Percentiles rank a stretch among this genome's conserved stretches.
These are phyloP conservation scores for Cyanistes caeruleus DNA, from an alignment of 2,113 vertebrate species.

Conservation along the genomic window DNA sequence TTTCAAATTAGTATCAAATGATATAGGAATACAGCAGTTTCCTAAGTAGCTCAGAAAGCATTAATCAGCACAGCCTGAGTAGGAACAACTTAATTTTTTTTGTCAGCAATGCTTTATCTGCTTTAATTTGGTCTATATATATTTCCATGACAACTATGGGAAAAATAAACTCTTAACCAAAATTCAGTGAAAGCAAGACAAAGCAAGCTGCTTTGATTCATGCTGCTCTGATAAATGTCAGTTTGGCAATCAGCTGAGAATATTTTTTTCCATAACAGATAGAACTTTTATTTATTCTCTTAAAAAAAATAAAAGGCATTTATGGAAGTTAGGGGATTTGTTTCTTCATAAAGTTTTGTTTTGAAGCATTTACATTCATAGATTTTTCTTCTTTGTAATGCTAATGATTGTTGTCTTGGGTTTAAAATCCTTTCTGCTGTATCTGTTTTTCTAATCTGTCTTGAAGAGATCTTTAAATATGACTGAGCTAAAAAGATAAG, in stretches of 20 bases:
- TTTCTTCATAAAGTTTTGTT: neutral
- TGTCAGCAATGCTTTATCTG: conserved; percentile 8
- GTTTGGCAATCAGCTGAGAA: neutral
- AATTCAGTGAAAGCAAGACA: conserved; percentile 20
- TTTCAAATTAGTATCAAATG: neutral
- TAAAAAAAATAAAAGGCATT: neutral
- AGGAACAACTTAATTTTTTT: neutral
- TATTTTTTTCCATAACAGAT: neutral
- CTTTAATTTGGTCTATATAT: conserved; percentile 3
- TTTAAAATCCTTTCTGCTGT: neutral
- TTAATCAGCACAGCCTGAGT: conserved; percentile 9
- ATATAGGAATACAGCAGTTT: neutral
- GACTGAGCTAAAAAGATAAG: neutral
- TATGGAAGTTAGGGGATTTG: neutral
- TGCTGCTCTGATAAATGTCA: conserved; percentile 8
- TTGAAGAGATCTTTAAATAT: neutral
- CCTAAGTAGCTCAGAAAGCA: neutral
- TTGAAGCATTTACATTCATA: neutral
- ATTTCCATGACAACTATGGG: conserved; percentile 48
- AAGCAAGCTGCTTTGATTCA: conserved; percentile 29
- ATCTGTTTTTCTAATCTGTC: neutral
- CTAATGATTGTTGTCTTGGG: neutral
- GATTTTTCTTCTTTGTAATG: neutral
- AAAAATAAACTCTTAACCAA: conserved; percentile 38
- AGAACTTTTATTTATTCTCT: neutral